phyloP scores from a whole-genome alignment of 2,888 invertebrate genomes.

The Microdon myrmicae region DNA sequence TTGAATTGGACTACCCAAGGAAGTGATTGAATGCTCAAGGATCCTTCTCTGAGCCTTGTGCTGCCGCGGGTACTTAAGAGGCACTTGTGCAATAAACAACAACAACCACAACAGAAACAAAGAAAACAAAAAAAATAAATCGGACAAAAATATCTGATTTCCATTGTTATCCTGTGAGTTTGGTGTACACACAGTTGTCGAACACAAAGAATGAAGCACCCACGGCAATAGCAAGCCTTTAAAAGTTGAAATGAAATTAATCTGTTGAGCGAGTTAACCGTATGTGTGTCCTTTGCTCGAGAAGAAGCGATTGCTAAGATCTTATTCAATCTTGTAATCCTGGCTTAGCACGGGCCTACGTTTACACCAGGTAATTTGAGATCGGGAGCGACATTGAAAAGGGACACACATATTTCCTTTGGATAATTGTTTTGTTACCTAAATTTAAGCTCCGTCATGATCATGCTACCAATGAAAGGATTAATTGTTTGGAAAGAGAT shows the following conservation, averaged over 20 bases:
- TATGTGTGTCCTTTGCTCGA: slow-evolving; percentile 18
- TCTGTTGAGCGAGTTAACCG: slow-evolving; percentile 16
- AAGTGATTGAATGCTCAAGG: slow-evolving; percentile 8
- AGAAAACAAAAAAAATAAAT: slow-evolving; percentile 10
- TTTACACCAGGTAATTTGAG: slow-evolving; percentile 20
- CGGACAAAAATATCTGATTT: slow-evolving; percentile 32
- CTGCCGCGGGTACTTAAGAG: slow-evolving; percentile 18
- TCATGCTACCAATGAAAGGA: too few relatives aligned
- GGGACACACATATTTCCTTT: too few relatives aligned
- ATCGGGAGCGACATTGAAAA: slow-evolving; percentile 6
- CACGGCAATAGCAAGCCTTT: slow-evolving; percentile 17
- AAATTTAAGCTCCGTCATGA: too few relatives aligned
- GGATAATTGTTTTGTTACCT: too few relatives aligned
- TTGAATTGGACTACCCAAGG: slow-evolving; percentile 18
- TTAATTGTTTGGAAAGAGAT: too few relatives aligned
- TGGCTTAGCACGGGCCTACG: slow-evolving; percentile 39
- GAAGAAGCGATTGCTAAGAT: slow-evolving; percentile 6
- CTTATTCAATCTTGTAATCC: slow-evolving; percentile 29
- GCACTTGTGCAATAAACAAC: slow-evolving; percentile 26
- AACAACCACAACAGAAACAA: neutral
- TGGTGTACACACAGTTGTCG: slow-evolving; percentile 12
- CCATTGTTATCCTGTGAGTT: slow-evolving; percentile 22
- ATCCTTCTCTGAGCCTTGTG: slow-evolving; percentile 6
- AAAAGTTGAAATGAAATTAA: slow-evolving; percentile 23
- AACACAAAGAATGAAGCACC: slow-evolving; percentile 16